A percentile compares a stretch with the other conserved stretches of the same genome.
Conservation (phyloP, 2,888 invertebrate species). For the Agrotis ipsilon region DNA sequence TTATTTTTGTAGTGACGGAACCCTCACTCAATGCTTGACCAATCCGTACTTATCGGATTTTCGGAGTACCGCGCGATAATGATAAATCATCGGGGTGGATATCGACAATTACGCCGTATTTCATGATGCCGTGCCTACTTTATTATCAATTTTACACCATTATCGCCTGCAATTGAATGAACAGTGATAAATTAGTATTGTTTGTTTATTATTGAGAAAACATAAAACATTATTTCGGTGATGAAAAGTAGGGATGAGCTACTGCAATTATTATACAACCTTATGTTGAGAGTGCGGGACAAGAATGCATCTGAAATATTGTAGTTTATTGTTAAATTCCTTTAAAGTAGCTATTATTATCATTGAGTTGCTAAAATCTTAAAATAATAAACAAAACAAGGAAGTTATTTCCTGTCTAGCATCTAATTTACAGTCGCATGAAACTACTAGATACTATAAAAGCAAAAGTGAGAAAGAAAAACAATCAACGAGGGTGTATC, state of each 20-base stretch:
- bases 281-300: background rate
- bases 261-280: background rate
- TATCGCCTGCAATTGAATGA: conserved; percentile 47
- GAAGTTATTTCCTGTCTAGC: background rate
- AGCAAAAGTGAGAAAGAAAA: conserved; percentile 24
- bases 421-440: background rate
- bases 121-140: conserved; percentile 45
- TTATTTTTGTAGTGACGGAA: conserved; percentile 16
- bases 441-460: conserved; percentile 9
- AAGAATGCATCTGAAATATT: conserved; percentile 1
- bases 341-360: no score
- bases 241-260: background rate
- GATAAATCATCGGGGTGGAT: conserved; percentile 52
- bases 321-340: no score
- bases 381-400: background rate
- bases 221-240: conserved; percentile 5
- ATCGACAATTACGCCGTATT: conserved; percentile 54
- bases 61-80: conserved; percentile 33
- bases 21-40: conserved; percentile 5
- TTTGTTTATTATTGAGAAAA: conserved; percentile 29
- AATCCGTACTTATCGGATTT: conserved; percentile 33
- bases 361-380: background rate
- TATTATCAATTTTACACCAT: conserved; percentile 51
- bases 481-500: conserved; percentile 11
- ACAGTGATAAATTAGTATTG: conserved; percentile 29